Evolutionary conservation across 2,888 invertebrate species (phyloP).

Genomic region (Agriotes lineatus): DNA sequence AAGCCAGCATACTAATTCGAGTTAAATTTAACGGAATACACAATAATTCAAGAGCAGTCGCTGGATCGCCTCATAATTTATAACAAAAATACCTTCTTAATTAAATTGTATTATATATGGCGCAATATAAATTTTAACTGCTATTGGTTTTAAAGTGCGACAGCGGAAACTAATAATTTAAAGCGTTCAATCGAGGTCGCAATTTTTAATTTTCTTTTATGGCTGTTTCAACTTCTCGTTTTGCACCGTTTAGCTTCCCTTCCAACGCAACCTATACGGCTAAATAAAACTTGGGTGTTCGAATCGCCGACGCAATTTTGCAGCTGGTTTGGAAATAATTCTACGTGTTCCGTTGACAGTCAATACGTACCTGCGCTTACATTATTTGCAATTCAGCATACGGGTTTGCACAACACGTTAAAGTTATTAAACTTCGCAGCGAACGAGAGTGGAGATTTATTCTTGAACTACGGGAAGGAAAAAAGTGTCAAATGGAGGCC

Average conservation of each 20-base stretch:
- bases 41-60: constrained; percentile 16
- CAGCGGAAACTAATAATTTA: constrained; percentile 25
- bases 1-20: constrained; percentile 18
- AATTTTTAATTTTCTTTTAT: constrained; percentile 18
- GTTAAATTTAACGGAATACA: constrained; percentile 16
- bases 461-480: neutral
- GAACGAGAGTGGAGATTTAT: constrained; percentile 2
- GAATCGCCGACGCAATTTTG: constrained; percentile 2
- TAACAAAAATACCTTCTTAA: constrained; percentile 29
- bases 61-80: constrained; percentile 20
- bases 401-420: constrained; percentile 15
- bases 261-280: neutral
- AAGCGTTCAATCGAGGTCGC: constrained; percentile 15
- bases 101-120: constrained; percentile 28
- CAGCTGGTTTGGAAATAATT: neutral
- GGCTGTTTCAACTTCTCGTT: constrained; percentile 10
- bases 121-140: constrained; percentile 24
- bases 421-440: constrained; percentile 1
- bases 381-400: constrained; percentile 3
- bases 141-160: constrained; percentile 15
- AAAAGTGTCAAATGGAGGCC: constrained; percentile 6
- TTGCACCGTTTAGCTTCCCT: constrained; percentile 4
- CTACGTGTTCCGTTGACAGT: neutral
- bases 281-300: constrained; percentile 5
- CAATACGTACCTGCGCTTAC: constrained; percentile 16